These are phyloP conservation scores for Eugnorisma glareosa DNA, from an alignment of 2,888 invertebrate species.

Conservation along the genomic window DNA sequence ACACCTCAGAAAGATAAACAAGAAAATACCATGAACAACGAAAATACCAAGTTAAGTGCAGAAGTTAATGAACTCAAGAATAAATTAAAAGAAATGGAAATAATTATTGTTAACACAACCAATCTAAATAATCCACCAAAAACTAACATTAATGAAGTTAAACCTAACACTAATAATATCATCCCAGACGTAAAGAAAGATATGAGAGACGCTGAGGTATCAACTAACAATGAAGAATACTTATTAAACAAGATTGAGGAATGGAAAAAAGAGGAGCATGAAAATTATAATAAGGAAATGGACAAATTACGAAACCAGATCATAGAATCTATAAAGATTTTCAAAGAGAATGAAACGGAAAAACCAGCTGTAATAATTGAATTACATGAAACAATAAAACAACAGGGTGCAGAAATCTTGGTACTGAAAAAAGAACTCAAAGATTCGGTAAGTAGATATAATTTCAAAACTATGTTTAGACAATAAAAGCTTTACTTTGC, in stretches of 20 bases:
- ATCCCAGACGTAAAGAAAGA: slow-evolving; percentile 63
- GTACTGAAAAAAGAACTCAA: slow-evolving; percentile 86
- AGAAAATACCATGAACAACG: slow-evolving; percentile 75
- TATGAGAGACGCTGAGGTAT: slow-evolving; percentile 81
- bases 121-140: slow-evolving; percentile 59
- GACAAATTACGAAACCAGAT: slow-evolving; percentile 84
- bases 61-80: slow-evolving; percentile 86
- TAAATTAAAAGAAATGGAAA: slow-evolving; percentile 88
- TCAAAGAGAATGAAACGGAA: slow-evolving; percentile 77
- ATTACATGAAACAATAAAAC: slow-evolving; percentile 84
- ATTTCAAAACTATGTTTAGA: not conserved
- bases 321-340: slow-evolving; percentile 80
- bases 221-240: slow-evolving; percentile 78
- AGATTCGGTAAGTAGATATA: slow-evolving; percentile 78
- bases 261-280: slow-evolving; percentile 89
- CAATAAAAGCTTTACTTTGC: not conserved
- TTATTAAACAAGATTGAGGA: slow-evolving; percentile 85
- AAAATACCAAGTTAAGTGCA: slow-evolving; percentile 91
- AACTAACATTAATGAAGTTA: slow-evolving; percentile 41
- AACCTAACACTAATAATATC: slow-evolving; percentile 39
- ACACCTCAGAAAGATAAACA: slow-evolving; percentile 78
- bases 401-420: slow-evolving; percentile 89
- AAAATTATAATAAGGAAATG: slow-evolving; percentile 89
- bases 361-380: slow-evolving; percentile 77
- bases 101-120: slow-evolving; percentile 71